Base-by-base conservation (phyloP, 2,113 vertebrate species). In the Acrocephalus kingi region DNA sequence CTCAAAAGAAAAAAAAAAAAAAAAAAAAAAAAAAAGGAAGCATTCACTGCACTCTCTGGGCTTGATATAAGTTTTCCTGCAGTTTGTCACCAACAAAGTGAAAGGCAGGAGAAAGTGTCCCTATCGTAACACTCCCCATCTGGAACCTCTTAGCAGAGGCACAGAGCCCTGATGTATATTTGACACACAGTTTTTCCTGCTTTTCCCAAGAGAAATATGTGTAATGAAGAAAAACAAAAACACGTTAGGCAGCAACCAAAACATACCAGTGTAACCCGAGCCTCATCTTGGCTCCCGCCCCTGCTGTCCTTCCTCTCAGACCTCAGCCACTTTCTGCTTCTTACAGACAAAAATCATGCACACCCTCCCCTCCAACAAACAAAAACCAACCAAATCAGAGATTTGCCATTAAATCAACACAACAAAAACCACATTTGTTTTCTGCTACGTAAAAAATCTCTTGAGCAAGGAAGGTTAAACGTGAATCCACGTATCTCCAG, bases 151-250 rank as follows among this genome's bases (percentile, higher is more conserved):
- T 90, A 90, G 85, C 55, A 82, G 67, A 83, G 62, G 62, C 94
- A 66, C 4, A 3, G 72, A 92, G 72, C 56, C 41, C 56, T 90
- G 46, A 43, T 90, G 89, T 90, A 33, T 95, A 89, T 92, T 78
- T 90, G 89, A 93, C 80, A 90, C 72, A n/a, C 63, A 56, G 81
- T 94, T 94, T 94, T 74, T 84, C 69, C 54, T 87, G 49, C 84
- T 93, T 96, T 94, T 92, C 94, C 94, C 94, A 91, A 30, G 87
- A 95, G 89, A 97, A 95, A 64, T 92, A 86, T 72, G 86, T 68
- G 89, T 94, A 92, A 94, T 75, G 86, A 96, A 90, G 71, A 90
- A 97, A 94, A 96, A 92, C 94, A 97, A 95, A 97, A 97, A 88
- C 95, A 95, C 20, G 35, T 94, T 91, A 96, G 90, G 92, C 62